Evolutionary conservation across 2,797 vertebrate species (phyloP), one percentile per base, ranked within the genome.

Genomic region (Pipistrellus pipistrellus): DNA sequence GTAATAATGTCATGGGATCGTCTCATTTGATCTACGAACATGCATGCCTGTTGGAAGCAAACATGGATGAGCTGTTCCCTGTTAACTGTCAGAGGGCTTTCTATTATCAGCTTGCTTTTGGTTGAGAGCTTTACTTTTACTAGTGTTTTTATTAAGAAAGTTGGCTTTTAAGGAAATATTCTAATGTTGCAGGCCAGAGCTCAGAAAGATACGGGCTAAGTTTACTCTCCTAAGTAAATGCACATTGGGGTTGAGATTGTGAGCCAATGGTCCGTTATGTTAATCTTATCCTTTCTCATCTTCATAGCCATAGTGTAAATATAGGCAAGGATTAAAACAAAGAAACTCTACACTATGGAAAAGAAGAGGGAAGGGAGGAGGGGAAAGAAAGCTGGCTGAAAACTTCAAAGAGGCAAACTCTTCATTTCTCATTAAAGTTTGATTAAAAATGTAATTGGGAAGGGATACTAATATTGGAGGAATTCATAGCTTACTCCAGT

Each of bases 351-450:
- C 88, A 96, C 95, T 96, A 78, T 38, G 35, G 55, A 88, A 44
- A 66, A 90, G 18, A 97, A 95, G 90, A 20, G 94, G 88, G 90
- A 97, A 97, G 83, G 35, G 72, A 97, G 90, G 92, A 94, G 94
- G 9, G 32, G 14, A 30, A 77, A 87, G 85, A 75, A 88, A 96
- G 85, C 85, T 96, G 78, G 88, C 85, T 96, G 92, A 95, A 97
- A 82, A 96, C 90, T 95, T 97, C 90, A 97, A 95, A 98, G 97
- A 98, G 97, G 98, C 98, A 98, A 98, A 98, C 97, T 97, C 98
- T 98, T 98, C 98, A 98, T 98, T 98, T 98, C 88, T 97, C 92
- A 97, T 97, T 96, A 93, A 95, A 78, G 91, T 97, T 96, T 97
- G 97, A 97, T 97, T 96, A 97, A 98, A 97, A 90, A 96, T 90